These are phyloP conservation scores for Zophobas atratus DNA, from an alignment of 1,140 invertebrate genomes.

Conservation along the genomic window DNA sequence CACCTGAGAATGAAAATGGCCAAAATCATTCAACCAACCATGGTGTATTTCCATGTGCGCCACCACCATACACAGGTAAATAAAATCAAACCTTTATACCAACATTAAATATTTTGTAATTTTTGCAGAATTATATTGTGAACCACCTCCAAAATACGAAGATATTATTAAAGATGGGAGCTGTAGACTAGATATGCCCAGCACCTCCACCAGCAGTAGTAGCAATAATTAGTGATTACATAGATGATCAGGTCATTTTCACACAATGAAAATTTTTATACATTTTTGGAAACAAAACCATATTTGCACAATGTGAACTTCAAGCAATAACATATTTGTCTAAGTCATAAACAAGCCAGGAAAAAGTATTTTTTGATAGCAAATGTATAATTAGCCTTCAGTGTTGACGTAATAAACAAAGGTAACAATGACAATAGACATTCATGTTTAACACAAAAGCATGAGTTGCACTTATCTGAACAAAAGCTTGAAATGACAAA, in stretches of 20 bases:
- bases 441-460: too few relatives aligned
- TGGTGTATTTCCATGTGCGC: slow-evolving; percentile 36
- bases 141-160: slow-evolving; percentile 37
- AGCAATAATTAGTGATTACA: neutral
- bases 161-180: slow-evolving; percentile 11
- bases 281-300: too few relatives aligned
- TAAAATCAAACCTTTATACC: neutral
- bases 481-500: too few relatives aligned
- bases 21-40: slow-evolving; percentile 21
- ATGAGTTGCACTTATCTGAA: too few relatives aligned
- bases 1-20: slow-evolving; percentile 15
- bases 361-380: too few relatives aligned
- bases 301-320: too few relatives aligned
- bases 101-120: neutral
- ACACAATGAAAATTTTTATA: too few relatives aligned
- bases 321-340: too few relatives aligned
- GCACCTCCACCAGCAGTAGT: neutral
- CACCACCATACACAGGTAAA: slow-evolving; percentile 36
- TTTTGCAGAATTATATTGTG: slow-evolving; percentile 22
- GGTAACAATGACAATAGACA: too few relatives aligned
- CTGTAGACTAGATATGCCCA: neutral
- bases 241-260: neutral
- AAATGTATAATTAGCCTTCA: too few relatives aligned
- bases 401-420: too few relatives aligned
- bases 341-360: too few relatives aligned